These are phyloP conservation scores for Spicauda simplicius DNA, from an alignment of 2,888 invertebrate genomes.

Conservation along the genomic window DNA sequence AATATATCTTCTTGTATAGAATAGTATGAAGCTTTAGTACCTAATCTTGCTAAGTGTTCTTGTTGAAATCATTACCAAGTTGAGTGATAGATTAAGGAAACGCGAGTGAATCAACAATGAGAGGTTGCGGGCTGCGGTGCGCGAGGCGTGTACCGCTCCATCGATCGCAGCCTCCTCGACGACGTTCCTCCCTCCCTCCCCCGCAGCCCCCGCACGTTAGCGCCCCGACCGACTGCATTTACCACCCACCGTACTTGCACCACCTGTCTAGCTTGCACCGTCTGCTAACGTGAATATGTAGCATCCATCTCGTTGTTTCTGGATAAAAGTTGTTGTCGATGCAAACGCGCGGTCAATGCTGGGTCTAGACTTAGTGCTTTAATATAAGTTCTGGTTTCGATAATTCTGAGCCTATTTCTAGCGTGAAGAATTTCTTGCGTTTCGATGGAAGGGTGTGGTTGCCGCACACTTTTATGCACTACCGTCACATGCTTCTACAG, in stretches of 20 bases:
- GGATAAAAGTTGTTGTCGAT: slow-evolving; percentile 10
- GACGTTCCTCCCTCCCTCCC: slow-evolving; percentile 61
- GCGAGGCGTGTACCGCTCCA: slow-evolving; percentile 85
- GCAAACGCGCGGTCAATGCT: no score
- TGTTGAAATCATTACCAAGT: background rate
- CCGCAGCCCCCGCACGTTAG: slow-evolving; percentile 73
- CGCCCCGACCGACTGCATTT: slow-evolving; percentile 83
- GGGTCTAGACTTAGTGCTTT: no score
- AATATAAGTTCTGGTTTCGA: no score
- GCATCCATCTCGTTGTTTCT: slow-evolving; percentile 48
- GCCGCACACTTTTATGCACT: no score
- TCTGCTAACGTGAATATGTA: slow-evolving; percentile 49
- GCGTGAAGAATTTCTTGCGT: no score
- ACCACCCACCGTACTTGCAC: slow-evolving; percentile 70
- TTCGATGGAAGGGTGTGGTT: no score
- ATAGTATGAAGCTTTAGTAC: no score
- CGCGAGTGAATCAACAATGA: slow-evolving; percentile 70
- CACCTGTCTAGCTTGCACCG: slow-evolving; percentile 68
- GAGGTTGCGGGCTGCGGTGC: slow-evolving; percentile 62
- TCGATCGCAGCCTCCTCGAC: slow-evolving; percentile 84
- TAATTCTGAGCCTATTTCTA: no score
- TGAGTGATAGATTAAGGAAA: slow-evolving; percentile 5
- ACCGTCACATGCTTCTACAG: no score
- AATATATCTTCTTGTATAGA: no score
- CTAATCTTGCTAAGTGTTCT: no score